Conservation (phyloP, 2,113 vertebrate species). For the Gymnobelideus leadbeateri region DNA sequence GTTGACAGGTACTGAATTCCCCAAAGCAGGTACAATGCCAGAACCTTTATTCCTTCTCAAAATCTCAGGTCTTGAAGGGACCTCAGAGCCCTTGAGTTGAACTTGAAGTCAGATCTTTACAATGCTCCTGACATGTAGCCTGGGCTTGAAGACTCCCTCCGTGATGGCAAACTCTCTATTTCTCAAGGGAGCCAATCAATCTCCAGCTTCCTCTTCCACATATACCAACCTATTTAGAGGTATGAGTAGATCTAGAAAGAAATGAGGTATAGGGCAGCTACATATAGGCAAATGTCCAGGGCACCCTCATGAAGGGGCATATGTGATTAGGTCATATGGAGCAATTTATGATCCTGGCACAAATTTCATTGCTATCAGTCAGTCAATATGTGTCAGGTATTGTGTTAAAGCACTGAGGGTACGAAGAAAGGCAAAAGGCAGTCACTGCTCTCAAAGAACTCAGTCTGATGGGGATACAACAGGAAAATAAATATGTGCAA, state of each 20-base stretch:
- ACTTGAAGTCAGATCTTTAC: not conserved
- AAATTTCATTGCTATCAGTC: not conserved
- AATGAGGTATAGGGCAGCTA: not conserved
- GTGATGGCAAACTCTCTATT: not conserved
- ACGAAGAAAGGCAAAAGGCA: not conserved
- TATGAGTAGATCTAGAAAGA: too few relatives aligned
- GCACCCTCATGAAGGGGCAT: not conserved
- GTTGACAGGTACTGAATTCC: not conserved
- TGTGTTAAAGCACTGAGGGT: not conserved
- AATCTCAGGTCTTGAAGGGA: not conserved
- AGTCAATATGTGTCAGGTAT: not conserved
- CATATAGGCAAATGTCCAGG: too few relatives aligned
- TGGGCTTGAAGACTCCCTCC: too few relatives aligned
- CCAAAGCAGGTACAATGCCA: not conserved
- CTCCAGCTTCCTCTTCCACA: not conserved
- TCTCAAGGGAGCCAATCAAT: too few relatives aligned
- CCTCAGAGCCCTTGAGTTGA: not conserved
- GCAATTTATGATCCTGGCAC: not conserved
- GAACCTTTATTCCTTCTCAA: not conserved
- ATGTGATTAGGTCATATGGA: not conserved
- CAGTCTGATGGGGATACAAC: not conserved
- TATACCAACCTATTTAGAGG: too few relatives aligned
- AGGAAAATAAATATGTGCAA: not conserved
- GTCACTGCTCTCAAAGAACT: too few relatives aligned
- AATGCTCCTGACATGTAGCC: not conserved